Conservation (phyloP, 2,888 invertebrate genomes). For the Drosophila macrospina region DNA sequence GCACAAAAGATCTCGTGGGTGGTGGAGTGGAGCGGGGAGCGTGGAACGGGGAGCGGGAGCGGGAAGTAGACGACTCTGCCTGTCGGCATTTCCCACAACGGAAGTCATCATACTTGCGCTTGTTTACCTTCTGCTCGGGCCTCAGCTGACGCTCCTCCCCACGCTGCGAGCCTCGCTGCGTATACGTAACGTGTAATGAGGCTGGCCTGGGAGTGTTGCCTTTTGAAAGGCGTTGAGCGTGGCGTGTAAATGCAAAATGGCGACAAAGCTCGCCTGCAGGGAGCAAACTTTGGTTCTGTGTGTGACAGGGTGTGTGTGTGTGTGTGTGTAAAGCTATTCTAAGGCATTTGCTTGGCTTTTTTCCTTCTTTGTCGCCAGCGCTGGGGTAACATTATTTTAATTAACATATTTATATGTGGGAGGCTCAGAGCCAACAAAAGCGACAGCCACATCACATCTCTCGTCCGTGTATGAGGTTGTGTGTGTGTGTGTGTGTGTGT, state of each 20-base stretch:
- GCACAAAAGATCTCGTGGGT: conserved; percentile 55
- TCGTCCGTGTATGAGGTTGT: conserved; percentile 6
- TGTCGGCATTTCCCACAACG: conserved; percentile 77
- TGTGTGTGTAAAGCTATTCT: conserved; percentile 65
- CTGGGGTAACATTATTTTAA: conserved; percentile 83
- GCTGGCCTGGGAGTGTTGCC: conserved; percentile 56
- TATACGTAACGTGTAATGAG: conserved; percentile 76
- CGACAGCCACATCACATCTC: conserved; percentile 39
- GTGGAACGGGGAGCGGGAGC: no score
- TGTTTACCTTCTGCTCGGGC: conserved; percentile 68
- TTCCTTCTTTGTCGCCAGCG: conserved; percentile 54
- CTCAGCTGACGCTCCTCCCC: conserved; percentile 33
- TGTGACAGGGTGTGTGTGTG: conserved; percentile 17
- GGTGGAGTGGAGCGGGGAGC: neutral
- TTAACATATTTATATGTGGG: conserved; percentile 80
- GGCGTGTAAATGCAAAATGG: conserved; percentile 82
- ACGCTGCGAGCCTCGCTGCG: conserved; percentile 47
- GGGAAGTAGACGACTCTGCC: conserved; percentile 34
- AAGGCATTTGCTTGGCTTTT: conserved; percentile 70
- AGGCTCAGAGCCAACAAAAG: conserved; percentile 59
- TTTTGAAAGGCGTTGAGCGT: conserved; percentile 78
- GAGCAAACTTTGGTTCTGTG: conserved; percentile 29
- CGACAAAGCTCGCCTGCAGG: conserved; percentile 83
- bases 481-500: conserved; percentile 21
- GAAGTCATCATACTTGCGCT: conserved; percentile 76